Evolutionary conservation across 2,113 vertebrate species (phyloP), one percentile per base, ranked within the genome.

Genomic region (Onychostruthus taczanowskii): DNA sequence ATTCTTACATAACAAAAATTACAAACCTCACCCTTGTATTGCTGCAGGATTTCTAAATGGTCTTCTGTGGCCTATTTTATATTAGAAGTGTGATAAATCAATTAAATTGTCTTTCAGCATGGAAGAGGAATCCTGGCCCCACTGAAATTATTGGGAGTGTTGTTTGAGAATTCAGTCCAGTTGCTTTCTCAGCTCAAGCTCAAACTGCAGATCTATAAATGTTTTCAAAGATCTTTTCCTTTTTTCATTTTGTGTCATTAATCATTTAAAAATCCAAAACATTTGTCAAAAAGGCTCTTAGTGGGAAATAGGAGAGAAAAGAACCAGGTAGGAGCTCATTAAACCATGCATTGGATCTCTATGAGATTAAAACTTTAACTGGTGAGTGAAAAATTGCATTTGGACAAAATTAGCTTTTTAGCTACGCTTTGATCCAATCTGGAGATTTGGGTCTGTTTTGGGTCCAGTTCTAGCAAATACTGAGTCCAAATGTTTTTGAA

Each of bases 11-110:
- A 84, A 81, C 33, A 89, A 30, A 63, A 31, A 26, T 59, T 62
- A 68, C 58, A 43, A 35, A 49, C 16, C 30, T 31, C 62, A 35
- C 3, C 18, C 50, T 94, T 77, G 47, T 73, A 13, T 70, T 89
- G 35, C 82, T 96, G 67, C 68, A 92, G 79, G 76, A 88, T 61
- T 95, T 83, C 59, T 85, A 67, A 91, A 52, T 72, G 68, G 59
- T 62, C 75, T 92, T 95, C 39, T 81, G 90, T 86, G 82, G 55
- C 63, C 76, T 80, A 5, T 64, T 30, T 90, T 64, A 7, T 77
- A 63, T 35, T 41, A 59, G 15, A 77, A 73, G 39, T 74, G 61
- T 61, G 69, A 88, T 77, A 88, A 96, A 91, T 86, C 88, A 88
- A 37, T 95, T 58, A 80, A 87, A 94, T 70, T 50, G 33, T 55